Conservation (phyloP, 2,797 vertebrate species). For the Scomberomorus guttatus region DNA sequence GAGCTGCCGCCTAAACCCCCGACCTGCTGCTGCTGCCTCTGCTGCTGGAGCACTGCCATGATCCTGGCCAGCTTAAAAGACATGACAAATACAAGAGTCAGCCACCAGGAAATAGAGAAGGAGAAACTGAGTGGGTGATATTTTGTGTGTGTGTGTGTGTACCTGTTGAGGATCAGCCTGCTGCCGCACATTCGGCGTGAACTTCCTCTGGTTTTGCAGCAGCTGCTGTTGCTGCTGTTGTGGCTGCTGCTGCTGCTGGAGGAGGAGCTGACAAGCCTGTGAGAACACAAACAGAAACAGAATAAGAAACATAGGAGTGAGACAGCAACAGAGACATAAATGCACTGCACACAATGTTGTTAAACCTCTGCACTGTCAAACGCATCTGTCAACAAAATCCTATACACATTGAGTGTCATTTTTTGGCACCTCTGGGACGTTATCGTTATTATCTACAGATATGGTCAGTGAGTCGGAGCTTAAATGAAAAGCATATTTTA, state of each 20-base stretch:
- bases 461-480: neutral
- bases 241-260: conserved; percentile 88
- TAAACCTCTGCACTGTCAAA: conserved; percentile 3
- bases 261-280: conserved; percentile 97
- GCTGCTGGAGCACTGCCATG: conserved; percentile 94
- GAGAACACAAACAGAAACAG: conserved; percentile 23
- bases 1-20: conserved; percentile 86
- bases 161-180: conserved; percentile 97
- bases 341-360: neutral
- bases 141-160: neutral
- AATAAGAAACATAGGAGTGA: conserved; percentile 23
- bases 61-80: conserved; percentile 91
- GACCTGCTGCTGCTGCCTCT: conserved; percentile 85
- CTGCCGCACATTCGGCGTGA: conserved; percentile 93
- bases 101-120: neutral
- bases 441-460: conserved; percentile 11
- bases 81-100: neutral
- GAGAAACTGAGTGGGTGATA: neutral
- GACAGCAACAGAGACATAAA: neutral
- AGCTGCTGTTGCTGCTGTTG: conserved; percentile 92
- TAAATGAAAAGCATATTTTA: neutral
- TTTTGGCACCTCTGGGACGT: neutral
- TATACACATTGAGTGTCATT: neutral
- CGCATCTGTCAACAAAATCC: neutral
- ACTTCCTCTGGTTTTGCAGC: conserved; percentile 98